These are phyloP conservation scores for Amblyjoppa fuscipennis DNA, from an alignment of 2,888 invertebrate genomes.

Conservation along the genomic window DNA sequence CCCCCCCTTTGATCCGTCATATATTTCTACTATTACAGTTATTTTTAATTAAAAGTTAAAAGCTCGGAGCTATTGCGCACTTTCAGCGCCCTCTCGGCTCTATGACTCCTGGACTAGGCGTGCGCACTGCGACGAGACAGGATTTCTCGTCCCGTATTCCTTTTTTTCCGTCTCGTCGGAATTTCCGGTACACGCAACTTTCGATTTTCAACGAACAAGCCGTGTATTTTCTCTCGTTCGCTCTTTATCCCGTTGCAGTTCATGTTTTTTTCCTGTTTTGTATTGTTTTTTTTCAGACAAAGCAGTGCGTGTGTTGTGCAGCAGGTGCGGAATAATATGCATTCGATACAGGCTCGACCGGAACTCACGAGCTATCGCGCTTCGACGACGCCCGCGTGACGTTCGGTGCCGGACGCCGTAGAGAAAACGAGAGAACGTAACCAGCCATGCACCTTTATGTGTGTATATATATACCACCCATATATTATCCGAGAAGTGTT, in stretches of 20 bases:
- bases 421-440: constrained; percentile 4
- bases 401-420: background rate
- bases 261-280: background rate
- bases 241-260: background rate
- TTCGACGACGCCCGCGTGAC: background rate
- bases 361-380: background rate
- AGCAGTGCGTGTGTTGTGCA: constrained; percentile 70
- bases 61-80: constrained; percentile 16
- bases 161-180: constrained; percentile 17
- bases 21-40: constrained; percentile 7
- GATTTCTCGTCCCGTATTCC: background rate
- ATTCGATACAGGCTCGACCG: constrained; percentile 17
- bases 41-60: background rate
- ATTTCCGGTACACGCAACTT: constrained; percentile 19
- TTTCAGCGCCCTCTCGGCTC: constrained; percentile 12
- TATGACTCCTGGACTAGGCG: constrained; percentile 29
- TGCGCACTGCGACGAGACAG: constrained; percentile 19
- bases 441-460: background rate
- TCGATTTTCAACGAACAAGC: background rate
- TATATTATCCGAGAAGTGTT: background rate
- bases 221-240: background rate
- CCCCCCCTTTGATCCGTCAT: background rate
- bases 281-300: constrained; percentile 40
- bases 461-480: background rate
- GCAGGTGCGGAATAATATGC: constrained; percentile 51